Conservation (phyloP, 2,113 vertebrate species). For the Micronisus gabar region DNA sequence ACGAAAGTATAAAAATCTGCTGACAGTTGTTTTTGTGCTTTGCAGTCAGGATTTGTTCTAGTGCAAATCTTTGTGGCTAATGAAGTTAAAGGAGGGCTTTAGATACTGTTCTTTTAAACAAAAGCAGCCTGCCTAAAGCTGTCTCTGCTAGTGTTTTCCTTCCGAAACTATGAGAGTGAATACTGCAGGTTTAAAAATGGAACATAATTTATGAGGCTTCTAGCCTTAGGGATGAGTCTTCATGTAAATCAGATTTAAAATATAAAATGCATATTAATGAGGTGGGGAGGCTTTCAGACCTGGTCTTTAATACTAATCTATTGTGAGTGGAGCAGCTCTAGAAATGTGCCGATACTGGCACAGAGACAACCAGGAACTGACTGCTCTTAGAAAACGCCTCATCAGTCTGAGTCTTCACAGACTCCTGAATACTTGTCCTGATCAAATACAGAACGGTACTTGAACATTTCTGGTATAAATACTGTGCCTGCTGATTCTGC, state of each 20-base stretch:
- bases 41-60: not conserved
- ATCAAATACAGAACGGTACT: not conserved
- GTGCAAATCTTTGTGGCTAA: not conserved
- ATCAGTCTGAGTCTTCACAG: not conserved
- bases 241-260: not conserved
- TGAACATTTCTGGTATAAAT: not conserved
- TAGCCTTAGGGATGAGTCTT: not conserved
- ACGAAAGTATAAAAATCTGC: not conserved
- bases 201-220: not conserved
- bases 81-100: not conserved
- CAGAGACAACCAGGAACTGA: not conserved
- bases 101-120: not conserved
- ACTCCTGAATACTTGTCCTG: not conserved
- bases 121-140: not conserved
- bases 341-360: slow-evolving; percentile 28
- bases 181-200: slow-evolving; percentile 8
- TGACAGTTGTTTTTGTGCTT: not conserved
- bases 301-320: slow-evolving; percentile 66
- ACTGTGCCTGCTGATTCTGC: not conserved
- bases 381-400: not conserved
- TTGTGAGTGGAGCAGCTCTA: slow-evolving; percentile 19
- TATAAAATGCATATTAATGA: slow-evolving; percentile 56
- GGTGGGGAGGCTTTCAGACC: not conserved
- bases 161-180: not conserved
- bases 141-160: not conserved